Conservation (phyloP, 2,113 vertebrate species). For the Shinisaurus crocodilurus region DNA sequence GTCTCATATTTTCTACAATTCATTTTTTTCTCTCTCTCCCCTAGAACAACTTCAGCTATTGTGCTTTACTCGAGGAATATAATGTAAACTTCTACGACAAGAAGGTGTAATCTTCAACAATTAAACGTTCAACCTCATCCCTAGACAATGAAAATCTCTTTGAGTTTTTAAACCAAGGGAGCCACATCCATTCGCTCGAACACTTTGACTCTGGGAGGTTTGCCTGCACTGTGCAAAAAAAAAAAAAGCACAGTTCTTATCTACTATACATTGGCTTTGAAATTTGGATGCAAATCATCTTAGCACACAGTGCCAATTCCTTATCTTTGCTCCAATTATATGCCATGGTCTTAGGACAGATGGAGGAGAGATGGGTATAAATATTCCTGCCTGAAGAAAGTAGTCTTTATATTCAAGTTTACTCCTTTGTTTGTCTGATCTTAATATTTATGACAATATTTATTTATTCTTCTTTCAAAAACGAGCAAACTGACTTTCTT, state of each 20-base stretch:
- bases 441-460: neutral
- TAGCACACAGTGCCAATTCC: neutral
- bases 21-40: constrained; percentile 50
- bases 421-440: neutral
- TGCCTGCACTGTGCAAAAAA: constrained; percentile 35
- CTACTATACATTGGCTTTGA: constrained; percentile 39
- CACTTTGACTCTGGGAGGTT: constrained; percentile 40
- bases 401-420: neutral
- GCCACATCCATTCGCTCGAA: constrained; percentile 51
- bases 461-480: neutral
- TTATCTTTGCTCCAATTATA: constrained; percentile 43
- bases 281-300: constrained; percentile 36
- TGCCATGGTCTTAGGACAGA: neutral
- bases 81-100: constrained; percentile 35
- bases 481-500: neutral
- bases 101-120: constrained; percentile 57
- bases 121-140: constrained; percentile 53
- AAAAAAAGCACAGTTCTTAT: neutral
- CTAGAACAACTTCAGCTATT: constrained; percentile 52
- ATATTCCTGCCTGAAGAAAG: neutral
- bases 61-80: constrained; percentile 46
- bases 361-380: neutral
- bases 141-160: constrained; percentile 62
- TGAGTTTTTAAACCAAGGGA: constrained; percentile 45
- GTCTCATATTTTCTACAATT: neutral